Base-by-base conservation (phyloP, 2,797 vertebrate species). In the Coregonus suidteri region DNA sequence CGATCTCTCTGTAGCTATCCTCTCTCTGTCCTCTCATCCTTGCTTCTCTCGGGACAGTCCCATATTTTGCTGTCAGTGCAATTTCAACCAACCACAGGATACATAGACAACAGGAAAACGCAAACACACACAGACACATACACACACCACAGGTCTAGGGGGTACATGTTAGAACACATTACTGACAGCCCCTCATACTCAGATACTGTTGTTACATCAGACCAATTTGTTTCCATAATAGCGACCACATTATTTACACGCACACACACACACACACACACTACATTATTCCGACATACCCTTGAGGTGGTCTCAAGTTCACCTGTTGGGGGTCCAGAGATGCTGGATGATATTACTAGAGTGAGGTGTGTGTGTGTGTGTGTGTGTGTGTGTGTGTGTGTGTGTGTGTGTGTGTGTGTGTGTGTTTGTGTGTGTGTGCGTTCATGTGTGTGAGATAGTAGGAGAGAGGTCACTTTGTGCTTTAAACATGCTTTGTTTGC, bases 271-370 rank as follows among this genome's bases (percentile, higher is more conserved):
- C 71, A 54, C 11, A 35, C 72, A n/a, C 66, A 81, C 81, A 31
- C 73, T 78, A 89, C 83, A 91, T 92, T 93, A 93, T 94, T 93
- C 92, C 84, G 82, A 90, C 82, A 82, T 92, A 92, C 90, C 93
- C 93, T 95, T 94, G 92, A 92, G 90, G 82, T 1, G 84, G 87
- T 84, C 86, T 92, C 92, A 94, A 94, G 93, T 93, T 93, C 92
- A 93, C 88, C 71, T 25, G 78, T 69, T 88, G 87, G 87, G 85
- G 85, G 89, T 80, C 88, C 83, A 84, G 83, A 84, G 85, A 91
- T 86, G 75, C 81, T 79, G 82, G 83, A 25, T 11, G 15, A 53
- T 54, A 53, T 54, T 34, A 90, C 88, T 84, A 86, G 88, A 91
- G 90, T 41, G 41, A 41, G 7, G 65, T 67, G 65, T 67, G 31